Base-by-base conservation (phyloP, 2,113 vertebrate species). In the Callithrix jacchus region DNA sequence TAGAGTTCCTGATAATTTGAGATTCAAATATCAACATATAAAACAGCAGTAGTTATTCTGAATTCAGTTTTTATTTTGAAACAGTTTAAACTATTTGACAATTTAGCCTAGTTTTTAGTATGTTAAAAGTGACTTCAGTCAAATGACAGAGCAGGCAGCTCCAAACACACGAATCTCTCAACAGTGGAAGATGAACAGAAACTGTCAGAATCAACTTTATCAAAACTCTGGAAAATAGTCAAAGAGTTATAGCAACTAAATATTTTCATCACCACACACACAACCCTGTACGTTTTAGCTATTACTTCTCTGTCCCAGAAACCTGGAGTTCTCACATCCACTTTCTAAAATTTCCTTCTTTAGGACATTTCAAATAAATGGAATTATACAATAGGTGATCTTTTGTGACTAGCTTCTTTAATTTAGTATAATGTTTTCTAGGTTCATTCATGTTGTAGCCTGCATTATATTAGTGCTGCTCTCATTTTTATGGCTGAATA, bases 31-130 rank as follows among this genome's bases (percentile, higher is more conserved):
- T 71, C 23, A 68, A 17, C 3, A 12, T 87, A 13, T 2, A n/a
- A 35, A 79, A 91, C 52, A 71, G 12, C 20, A 83, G 42, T 68
- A 68, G 54, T 96, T 87, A 77, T 37, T 87, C 64, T 84, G 68
- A 79, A 83, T 84, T 93, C 25, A 87, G 1, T 81, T 96, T 86
- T 95, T 90, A 74, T 76, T 95, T 89, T 85, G 74, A 77, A 76
- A 88, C 6, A 77, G 14, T 64, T 70, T n/a, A 45, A 87, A 42
- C 37, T 94, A 9, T 91, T 90, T 82, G 30, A 77, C 92, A 27
- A 54, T 88, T 93, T 52, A 56, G 83, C 11, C 40, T 16, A 37
- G 37, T 45, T 56, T 91, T 58, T 20, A 88, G 9, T 88, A 56
- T 56, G 58, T 88, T 91, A 30, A 94, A 80, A 84, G 64, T 93